Evolutionary conservation across 2,797 vertebrate genomes (phyloP), one percentile per base, ranked within the genome.

Genomic region (Rhinichthys osculus): DNA sequence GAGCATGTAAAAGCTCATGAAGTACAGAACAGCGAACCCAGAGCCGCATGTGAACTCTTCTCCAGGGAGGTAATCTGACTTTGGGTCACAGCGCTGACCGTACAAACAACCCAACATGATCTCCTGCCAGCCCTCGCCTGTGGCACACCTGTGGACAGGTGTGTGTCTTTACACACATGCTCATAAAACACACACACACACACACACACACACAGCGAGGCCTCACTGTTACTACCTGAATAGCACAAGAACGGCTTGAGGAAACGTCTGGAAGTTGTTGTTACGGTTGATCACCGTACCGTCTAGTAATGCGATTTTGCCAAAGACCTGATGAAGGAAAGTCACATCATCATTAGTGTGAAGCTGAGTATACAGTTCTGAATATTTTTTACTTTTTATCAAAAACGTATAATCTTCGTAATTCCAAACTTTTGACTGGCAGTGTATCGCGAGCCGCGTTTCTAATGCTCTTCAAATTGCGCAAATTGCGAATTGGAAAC

Each of bases 181-280:
- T 85, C 21, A 79, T n/a, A 79, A 17, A 5, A 50, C 47, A 50
- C 47, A 47, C 40, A 81, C 76, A 57, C 9, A 27, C 27, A 27
- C 30, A 30, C 30, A 47, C 47, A 50, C 47, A 47, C 10, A 42
- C 40, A 52, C 42, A 82, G 27, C n/a, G 64, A 62, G 16, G 14
- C 30, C 11, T 67, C 17, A 11, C 42, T 10, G 11, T 21, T 44
- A 54, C 1, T 85, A 97, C 97, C 97, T 97, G 93, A 99, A 99
- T 14, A 98, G 94, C 84, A 98, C 90, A 66, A 99, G 89, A 87
- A 98, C 97, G 7, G 97, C 97, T 84, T 98, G 97, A 0, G 97
- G 97, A 76, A 99, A 98, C 3, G 97, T 98, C 94, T 98, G 97
- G 91, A 98, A 98, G 91, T 98, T 97, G 93, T 97, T 98, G 94